Evolutionary conservation across 2,888 invertebrate species (phyloP).

Genomic region (Augiades crinisus): DNA sequence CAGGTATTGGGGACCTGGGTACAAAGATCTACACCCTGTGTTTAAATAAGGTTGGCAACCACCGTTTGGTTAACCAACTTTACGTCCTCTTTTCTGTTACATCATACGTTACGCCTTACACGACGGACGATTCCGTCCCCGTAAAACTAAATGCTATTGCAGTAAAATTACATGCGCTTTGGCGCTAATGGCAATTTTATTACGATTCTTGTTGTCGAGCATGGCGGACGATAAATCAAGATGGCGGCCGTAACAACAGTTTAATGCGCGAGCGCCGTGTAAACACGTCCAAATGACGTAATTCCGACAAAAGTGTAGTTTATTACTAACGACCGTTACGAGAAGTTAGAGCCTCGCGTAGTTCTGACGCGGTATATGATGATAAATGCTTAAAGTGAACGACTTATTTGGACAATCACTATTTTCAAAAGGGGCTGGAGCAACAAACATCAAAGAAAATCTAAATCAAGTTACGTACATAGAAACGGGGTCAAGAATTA

Average conservation of each 20-base stretch:
- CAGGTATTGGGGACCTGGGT: no score
- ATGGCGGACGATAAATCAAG: slow-evolving; percentile 23
- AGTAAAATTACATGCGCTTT: slow-evolving; percentile 18
- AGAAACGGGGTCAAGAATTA: no score
- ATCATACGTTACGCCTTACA: no score
- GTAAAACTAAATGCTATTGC: slow-evolving; percentile 5
- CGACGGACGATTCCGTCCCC: not conserved
- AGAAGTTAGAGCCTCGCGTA: slow-evolving; percentile 38
- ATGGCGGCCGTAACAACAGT: slow-evolving; percentile 32
- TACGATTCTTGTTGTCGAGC: slow-evolving; percentile 21
- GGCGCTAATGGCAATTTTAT: slow-evolving; percentile 24
- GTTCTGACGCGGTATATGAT: slow-evolving; percentile 8
- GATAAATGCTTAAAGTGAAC: slow-evolving; percentile 12
- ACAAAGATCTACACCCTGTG: no score
- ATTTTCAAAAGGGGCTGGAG: not conserved
- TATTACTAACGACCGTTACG: slow-evolving; percentile 53
- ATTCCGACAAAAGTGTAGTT: slow-evolving; percentile 49
- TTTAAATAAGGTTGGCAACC: no score
- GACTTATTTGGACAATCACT: slow-evolving; percentile 2
- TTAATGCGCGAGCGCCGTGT: slow-evolving; percentile 44
- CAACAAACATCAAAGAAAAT: no score
- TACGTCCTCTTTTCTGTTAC: no score
- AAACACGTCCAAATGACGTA: slow-evolving; percentile 55
- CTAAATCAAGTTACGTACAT: no score
- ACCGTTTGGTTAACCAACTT: no score